Percentiles rank a stretch among this genome's conserved stretches.
These are phyloP conservation scores for Latrodectus hesperus DNA, from an alignment of 2,888 invertebrate genomes.

Conservation along the genomic window DNA sequence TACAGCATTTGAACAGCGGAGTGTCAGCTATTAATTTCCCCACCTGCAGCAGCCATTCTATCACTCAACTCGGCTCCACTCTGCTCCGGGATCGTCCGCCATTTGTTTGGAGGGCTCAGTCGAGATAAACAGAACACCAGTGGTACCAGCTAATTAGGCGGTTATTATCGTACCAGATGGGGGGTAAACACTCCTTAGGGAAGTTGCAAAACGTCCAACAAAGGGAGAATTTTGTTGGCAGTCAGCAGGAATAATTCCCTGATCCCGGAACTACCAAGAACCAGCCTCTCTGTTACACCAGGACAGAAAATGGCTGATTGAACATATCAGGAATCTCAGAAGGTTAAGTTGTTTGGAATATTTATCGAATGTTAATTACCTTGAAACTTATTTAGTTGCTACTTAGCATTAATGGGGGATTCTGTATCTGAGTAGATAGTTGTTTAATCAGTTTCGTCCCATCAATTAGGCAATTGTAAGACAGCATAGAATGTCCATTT, in stretches of 20 bases:
- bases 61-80: conserved; percentile 33
- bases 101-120: conserved; percentile 12
- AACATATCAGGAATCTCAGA: neutral
- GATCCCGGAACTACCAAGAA: neutral
- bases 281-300: neutral
- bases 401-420: too few species aligned
- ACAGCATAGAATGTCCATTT: too few species aligned
- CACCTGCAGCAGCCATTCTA: conserved; percentile 33
- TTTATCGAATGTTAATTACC: too few species aligned
- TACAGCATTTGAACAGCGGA: conserved; percentile 17
- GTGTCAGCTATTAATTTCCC: conserved; percentile 38
- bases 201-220: conserved; percentile 17
- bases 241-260: neutral
- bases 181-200: conserved; percentile 44
- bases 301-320: neutral
- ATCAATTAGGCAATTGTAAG: too few species aligned
- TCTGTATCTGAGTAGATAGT: too few species aligned
- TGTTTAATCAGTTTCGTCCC: too few species aligned
- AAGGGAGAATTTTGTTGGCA: conserved; percentile 25
- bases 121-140: conserved; percentile 20
- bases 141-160: conserved; percentile 37
- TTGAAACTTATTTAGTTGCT: too few species aligned
- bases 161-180: conserved; percentile 51
- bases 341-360: too few species aligned
- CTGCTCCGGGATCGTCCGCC: conserved; percentile 17